A percentile compares a stretch with the other conserved stretches of the same genome.
Evolutionary conservation across 2,888 invertebrate genomes (phyloP).

Genomic region (Rhimphoctona megacephalus): DNA sequence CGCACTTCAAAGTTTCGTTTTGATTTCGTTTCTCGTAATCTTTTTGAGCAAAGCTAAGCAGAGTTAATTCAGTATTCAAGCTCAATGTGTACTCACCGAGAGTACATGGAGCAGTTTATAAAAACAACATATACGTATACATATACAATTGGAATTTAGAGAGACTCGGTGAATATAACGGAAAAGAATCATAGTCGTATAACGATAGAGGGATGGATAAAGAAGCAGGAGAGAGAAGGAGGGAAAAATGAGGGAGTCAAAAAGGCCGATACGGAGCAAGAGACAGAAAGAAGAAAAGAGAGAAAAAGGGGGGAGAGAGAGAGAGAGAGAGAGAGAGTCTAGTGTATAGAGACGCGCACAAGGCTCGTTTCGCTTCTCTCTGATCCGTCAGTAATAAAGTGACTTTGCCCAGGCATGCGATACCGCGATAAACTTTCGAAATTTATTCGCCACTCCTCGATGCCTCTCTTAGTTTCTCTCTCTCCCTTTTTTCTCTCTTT

Average conservation of each 20-base stretch:
- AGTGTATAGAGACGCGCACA: slow-evolving; percentile 40
- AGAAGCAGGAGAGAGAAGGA: slow-evolving; percentile 18
- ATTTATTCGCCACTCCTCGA: slow-evolving; percentile 78
- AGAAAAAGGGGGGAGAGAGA: slow-evolving; percentile 21
- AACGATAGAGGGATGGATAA: slow-evolving; percentile 28
- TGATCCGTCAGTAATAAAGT: slow-evolving; percentile 80
- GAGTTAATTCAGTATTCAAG: not conserved
- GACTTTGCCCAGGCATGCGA: slow-evolving; percentile 83
- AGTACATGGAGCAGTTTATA: slow-evolving; percentile 12
- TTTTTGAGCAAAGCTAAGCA: not conserved
- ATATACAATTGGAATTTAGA: slow-evolving; percentile 3
- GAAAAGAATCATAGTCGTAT: slow-evolving; percentile 47
- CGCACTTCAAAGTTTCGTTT: not conserved
- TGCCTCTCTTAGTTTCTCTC: slow-evolving; percentile 51
- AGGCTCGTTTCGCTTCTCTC: slow-evolving; percentile 69
- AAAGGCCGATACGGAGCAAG: slow-evolving; percentile 22
- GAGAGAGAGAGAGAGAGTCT: slow-evolving; percentile 25
- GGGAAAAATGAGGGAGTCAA: slow-evolving; percentile 46
- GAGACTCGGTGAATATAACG: slow-evolving; percentile 34
- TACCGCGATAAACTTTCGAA: slow-evolving; percentile 83
- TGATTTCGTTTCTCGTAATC: not conserved
- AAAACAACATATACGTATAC: slow-evolving; percentile 6
- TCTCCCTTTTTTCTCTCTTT: slow-evolving; percentile 9
- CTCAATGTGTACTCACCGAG: not conserved
- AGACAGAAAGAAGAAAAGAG: slow-evolving; percentile 33